These are phyloP conservation scores for Caenorhabditis sp. DNA, from an alignment of 2,888 invertebrate species.

Conservation along the genomic window DNA sequence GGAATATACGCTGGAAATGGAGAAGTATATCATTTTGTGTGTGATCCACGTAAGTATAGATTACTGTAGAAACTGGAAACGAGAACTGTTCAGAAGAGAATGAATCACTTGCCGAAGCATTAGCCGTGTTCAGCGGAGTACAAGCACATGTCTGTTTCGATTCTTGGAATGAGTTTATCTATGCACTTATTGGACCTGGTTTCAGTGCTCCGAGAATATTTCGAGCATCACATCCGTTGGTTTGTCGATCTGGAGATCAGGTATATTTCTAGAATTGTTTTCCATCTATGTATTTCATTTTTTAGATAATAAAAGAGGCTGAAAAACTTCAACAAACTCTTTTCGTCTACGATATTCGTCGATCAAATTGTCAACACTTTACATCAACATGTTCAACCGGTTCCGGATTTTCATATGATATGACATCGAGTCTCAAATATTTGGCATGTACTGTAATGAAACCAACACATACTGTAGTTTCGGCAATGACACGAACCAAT, in stretches of 20 bases:
- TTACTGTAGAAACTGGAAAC: neutral
- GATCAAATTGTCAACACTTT: conserved; percentile 60
- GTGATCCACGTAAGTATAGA: conserved; percentile 42
- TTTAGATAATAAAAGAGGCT: conserved; percentile 33
- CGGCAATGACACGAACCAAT: conserved; percentile 30
- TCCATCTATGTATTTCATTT: neutral
- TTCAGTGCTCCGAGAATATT: conserved; percentile 38
- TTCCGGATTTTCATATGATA: conserved; percentile 53
- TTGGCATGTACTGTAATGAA: conserved; percentile 50
- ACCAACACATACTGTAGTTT: conserved; percentile 43
- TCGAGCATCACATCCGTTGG: conserved; percentile 44
- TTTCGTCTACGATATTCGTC: conserved; percentile 53
- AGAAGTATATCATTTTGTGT: conserved; percentile 55
- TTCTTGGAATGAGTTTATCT: conserved; percentile 48
- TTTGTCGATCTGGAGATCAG: conserved; percentile 40
- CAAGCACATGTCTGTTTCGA: conserved; percentile 39
- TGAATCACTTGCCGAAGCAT: conserved; percentile 38
- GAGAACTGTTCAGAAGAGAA: conserved; percentile 33
- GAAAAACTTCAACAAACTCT: conserved; percentile 31
- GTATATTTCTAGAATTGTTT: conserved; percentile 2
- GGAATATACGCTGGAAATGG: conserved; percentile 61
- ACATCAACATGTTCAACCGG: conserved; percentile 52
- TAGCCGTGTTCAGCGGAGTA: conserved; percentile 42
- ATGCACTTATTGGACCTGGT: conserved; percentile 36
- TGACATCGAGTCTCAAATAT: conserved; percentile 49